phyloP scores from a whole-genome alignment of 2,113 vertebrate species.

The Thalassarche chlororhynchos region DNA sequence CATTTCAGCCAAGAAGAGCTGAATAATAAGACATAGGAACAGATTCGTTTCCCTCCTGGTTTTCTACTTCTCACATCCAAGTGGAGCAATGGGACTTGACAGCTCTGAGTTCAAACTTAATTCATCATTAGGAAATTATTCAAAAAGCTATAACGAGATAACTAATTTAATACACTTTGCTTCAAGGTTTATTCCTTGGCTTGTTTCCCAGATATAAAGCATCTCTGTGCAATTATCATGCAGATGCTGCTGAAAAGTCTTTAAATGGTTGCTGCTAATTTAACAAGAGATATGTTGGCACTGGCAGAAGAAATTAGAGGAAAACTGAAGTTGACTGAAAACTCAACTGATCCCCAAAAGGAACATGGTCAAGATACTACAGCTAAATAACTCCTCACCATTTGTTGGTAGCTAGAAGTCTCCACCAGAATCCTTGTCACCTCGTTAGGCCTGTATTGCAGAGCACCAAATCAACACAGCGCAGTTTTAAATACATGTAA shows the following conservation, averaged over 20 bases:
- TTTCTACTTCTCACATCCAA: slow-evolving; percentile 56
- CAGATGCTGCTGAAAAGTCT: slow-evolving; percentile 74
- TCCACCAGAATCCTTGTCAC: neutral
- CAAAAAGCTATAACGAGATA: slow-evolving; percentile 78
- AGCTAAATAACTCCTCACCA: neutral
- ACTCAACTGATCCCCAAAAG: neutral
- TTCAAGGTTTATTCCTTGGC: slow-evolving; percentile 81
- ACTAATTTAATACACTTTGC: slow-evolving; percentile 81
- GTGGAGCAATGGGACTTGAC: slow-evolving; percentile 62
- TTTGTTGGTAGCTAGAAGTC: neutral
- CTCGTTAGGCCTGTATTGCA: neutral
- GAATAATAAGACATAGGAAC: neutral
- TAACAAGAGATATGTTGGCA: slow-evolving; percentile 63
- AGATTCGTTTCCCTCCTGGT: slow-evolving; percentile 33
- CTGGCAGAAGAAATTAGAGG: slow-evolving; percentile 17
- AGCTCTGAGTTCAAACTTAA: slow-evolving; percentile 69
- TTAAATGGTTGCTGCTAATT: slow-evolving; percentile 74
- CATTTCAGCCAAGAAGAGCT: neutral
- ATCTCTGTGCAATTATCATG: slow-evolving; percentile 74
- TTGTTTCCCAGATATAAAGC: slow-evolving; percentile 74
- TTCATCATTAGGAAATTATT: slow-evolving; percentile 74
- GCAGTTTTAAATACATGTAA: neutral
- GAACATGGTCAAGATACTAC: neutral
- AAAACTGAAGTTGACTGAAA: slow-evolving; percentile 34
- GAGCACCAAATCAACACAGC: neutral